Evolutionary conservation across 2,888 invertebrate genomes (phyloP), one percentile per base, ranked within the genome.

Genomic region (Andrena chrysosceles): DNA sequence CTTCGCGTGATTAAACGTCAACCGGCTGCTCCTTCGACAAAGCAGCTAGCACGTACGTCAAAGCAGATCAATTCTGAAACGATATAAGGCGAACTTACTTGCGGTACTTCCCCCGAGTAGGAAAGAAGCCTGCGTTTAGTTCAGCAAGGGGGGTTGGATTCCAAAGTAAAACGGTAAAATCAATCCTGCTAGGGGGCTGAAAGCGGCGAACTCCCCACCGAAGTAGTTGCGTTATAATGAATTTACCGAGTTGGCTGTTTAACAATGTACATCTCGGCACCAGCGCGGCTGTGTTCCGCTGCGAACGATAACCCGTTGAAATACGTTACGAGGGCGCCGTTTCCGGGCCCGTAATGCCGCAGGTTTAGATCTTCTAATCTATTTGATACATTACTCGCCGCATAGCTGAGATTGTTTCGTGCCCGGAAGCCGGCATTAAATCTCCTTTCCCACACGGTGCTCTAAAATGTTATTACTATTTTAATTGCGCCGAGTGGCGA

Each of bases 281-380:
- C 83, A 42, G 56, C 56, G 73, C 56, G 80, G 77, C 72, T 80
- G 60, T 88, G 88, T 87, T 87, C 82, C 83, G 71, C 75, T 68
- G 77, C 85, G 75, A 84, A 88, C 89, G 88, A 88, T 88, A 88
- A 88, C 89, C 87, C 73, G 83, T 81, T 88, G 87, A 88, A 88
- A 88, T 88, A 88, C 81, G 88, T 88, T 87, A 85, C 87, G 79
- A 78, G 85, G 85, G 76, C 64, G 64, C 75, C 83, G 81, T 85
- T 88, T 87, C 87, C 87, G 85, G 73, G 49, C 52, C 69, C 62
- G 79, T 81, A 81, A 79, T 71, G 73, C 87, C 66, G 77, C 66
- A 72, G 83, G 82, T 77, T 85, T 88, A 85, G 85, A 87, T 88
- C 83, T 83, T 88, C 88, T 86, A 87, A 88, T 86, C 87, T 87